Conservation (phyloP, 1,140 invertebrate species). For the Drosophila tsacasi region DNA sequence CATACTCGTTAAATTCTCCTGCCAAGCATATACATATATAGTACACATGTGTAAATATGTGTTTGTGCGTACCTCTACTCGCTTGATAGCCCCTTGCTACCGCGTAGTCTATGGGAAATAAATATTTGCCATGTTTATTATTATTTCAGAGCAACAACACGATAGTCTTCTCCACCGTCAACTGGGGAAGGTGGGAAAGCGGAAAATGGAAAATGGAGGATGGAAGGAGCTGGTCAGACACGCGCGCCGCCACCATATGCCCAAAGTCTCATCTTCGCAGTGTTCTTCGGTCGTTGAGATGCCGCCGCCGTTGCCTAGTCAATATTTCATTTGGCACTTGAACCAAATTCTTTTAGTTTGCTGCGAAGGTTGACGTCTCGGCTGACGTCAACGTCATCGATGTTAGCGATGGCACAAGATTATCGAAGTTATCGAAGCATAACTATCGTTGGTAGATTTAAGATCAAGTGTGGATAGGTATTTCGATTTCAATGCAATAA, state of each 20-base stretch:
- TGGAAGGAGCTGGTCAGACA: conserved; percentile 44
- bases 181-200: not conserved
- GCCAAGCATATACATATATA: not conserved
- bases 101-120: conserved; percentile 36
- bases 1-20: conserved; percentile 8
- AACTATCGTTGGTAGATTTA: not conserved
- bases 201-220: not conserved
- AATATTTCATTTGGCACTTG: conserved; percentile 84
- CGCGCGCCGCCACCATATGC: conserved; percentile 62
- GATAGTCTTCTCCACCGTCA: conserved; percentile 31
- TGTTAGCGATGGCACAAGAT: conserved; percentile 3
- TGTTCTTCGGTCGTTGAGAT: conserved; percentile 34
- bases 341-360: conserved; percentile 81
- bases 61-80: not conserved
- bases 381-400: conserved; percentile 21
- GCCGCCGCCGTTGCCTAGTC: conserved; percentile 58
- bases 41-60: not conserved
- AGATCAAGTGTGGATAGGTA: not conserved
- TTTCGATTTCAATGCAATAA: not conserved
- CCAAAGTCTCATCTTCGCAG: conserved; percentile 52
- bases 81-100: conserved; percentile 10
- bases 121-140: conserved; percentile 73
- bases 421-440: not conserved
- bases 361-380: conserved; percentile 62
- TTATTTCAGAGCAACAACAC: conserved; percentile 70